These are phyloP conservation scores for Chondrilla cf. caribensis DNA, from an alignment of 37 sponge, comb jelly and placozoan genomes.

Conservation along the genomic window DNA sequence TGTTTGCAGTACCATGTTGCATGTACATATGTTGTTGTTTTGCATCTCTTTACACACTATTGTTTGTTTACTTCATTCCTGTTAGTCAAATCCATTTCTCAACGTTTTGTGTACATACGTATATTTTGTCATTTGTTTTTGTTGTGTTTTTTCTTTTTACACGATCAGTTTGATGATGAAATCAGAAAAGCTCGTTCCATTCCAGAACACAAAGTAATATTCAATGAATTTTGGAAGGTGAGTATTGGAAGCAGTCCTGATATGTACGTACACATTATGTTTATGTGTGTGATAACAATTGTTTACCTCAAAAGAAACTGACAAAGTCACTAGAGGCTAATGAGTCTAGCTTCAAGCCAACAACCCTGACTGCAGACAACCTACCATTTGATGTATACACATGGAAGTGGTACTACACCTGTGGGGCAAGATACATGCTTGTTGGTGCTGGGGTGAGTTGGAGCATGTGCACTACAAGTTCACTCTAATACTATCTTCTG, in stretches of 20 bases:
- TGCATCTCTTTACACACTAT: too few relatives aligned
- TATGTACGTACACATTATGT: background rate
- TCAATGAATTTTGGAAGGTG: slow-evolving; percentile 47
- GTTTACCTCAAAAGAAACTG: too few relatives aligned
- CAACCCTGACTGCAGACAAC: background rate
- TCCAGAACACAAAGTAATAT: background rate
- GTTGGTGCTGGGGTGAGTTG: slow-evolving; percentile 78
- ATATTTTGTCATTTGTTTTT: background rate
- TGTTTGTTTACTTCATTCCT: too few relatives aligned
- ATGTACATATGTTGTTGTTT: too few relatives aligned
- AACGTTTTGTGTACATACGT: background rate
- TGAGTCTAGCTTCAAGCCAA: too few relatives aligned
- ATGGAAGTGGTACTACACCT: slow-evolving; percentile 87
- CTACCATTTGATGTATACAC: slow-evolving; percentile 49
- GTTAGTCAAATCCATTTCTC: too few relatives aligned
- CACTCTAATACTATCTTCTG: too few relatives aligned
- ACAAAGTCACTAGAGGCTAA: too few relatives aligned
- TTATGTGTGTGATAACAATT: too few relatives aligned
- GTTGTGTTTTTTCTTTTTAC: background rate
- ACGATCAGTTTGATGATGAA: slow-evolving; percentile 50
- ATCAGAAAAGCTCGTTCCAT: slow-evolving; percentile 29
- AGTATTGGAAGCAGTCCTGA: background rate
- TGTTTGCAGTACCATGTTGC: too few relatives aligned
- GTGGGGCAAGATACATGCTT: slow-evolving; percentile 71
- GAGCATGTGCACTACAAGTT: too few relatives aligned